phyloP scores from a whole-genome alignment of 2,113 vertebrate genomes.

The Heterocephalus glaber region DNA sequence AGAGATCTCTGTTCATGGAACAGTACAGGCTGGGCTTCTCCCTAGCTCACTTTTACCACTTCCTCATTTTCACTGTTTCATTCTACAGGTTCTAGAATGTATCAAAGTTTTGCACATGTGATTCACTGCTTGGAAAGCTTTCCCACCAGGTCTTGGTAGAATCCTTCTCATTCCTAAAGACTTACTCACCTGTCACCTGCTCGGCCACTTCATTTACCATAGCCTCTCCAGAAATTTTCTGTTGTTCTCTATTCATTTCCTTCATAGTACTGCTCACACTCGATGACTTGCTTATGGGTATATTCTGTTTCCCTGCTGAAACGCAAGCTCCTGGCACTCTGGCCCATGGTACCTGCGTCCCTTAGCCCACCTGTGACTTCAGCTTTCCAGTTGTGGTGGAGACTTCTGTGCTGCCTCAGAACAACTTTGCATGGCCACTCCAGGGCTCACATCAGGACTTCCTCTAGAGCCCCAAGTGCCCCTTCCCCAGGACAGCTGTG shows the following conservation, averaged over 20 bases:
- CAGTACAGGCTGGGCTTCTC: background rate
- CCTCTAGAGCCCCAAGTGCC: background rate
- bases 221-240: background rate
- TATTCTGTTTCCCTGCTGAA: background rate
- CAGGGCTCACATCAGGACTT: background rate
- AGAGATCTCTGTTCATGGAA: background rate
- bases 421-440: background rate
- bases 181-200: background rate
- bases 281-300: background rate
- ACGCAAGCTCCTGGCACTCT: background rate
- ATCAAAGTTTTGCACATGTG: background rate
- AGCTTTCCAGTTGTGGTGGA: background rate
- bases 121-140: background rate
- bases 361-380: background rate
- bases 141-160: background rate
- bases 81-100: slow-evolving; percentile 5
- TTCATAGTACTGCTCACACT: background rate
- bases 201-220: background rate
- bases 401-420: background rate
- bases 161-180: background rate
- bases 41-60: background rate
- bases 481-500: background rate
- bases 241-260: background rate
- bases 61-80: background rate
- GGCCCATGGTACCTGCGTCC: background rate